Base-by-base conservation (phyloP, 2,888 invertebrate genomes). In the Proisotoma minuta region DNA sequence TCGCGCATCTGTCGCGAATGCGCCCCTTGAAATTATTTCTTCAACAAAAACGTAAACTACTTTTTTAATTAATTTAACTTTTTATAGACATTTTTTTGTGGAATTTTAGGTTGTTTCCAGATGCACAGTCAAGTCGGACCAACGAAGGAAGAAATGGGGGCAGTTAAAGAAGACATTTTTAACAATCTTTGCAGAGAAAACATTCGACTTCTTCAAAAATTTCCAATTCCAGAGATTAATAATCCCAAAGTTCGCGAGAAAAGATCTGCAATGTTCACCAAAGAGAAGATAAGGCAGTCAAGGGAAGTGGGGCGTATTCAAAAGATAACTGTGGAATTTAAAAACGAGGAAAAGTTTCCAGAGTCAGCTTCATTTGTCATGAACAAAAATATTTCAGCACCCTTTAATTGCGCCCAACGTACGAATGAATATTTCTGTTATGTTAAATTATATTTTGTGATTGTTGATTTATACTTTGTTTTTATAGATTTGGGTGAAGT, bases 311-410 rank as follows among this genome's bases (percentile, higher is more conserved):
- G 92, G 0, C 82, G 96, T 75, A 82, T 97, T 63, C 92, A 96
- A 76, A 97, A 97, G 81, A 92, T 97, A 59, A 85, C 89, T 78
- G 88, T 97, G 0, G 83, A 84, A 63, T 91, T 89, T 76, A 81
- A 84, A 71, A 91, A 91, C 0, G 15, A 10, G 15, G 34, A 34
- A 8, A 34, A 34, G 15, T 76, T 84, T 1, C 87, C 89, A 0
- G 85, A 89, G 75, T 85, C 87, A 73, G 82, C 84, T 24, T 85
- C 85, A 1, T 78, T 97, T 60, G 77, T 89, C 23, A 95, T 98
- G 95, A 98, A 98, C 77, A 91, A 88, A 77, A 81, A 85, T 70
- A 78, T 97, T 8, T 97, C 97, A 0, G 96, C 97, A 1, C 97
- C 97, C 0, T 87, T 84, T 75, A 88, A 97, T 76, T 95, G 95